These are phyloP conservation scores for Ibidorhyncha struthersii DNA, from an alignment of 2,113 vertebrate genomes.

Conservation along the genomic window DNA sequence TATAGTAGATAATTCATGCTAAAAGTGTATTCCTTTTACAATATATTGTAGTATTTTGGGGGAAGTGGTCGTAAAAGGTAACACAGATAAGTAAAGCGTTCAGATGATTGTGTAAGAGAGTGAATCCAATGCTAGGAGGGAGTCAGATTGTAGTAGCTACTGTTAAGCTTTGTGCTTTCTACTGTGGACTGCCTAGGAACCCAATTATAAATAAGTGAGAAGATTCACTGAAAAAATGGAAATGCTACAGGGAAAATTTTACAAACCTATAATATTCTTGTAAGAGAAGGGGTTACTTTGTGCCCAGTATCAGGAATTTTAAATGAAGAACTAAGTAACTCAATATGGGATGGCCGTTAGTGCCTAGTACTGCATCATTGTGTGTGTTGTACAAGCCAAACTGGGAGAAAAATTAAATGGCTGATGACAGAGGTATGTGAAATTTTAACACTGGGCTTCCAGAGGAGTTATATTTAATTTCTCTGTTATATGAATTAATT, in stretches of 20 bases:
- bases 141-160: background rate
- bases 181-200: background rate
- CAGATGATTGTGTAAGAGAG: background rate
- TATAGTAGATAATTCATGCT: background rate
- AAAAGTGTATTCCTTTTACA: background rate
- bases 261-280: background rate
- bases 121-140: background rate
- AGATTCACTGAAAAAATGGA: background rate
- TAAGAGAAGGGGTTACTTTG: background rate
- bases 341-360: background rate
- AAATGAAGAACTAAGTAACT: background rate
- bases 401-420: background rate
- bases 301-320: background rate
- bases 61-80: background rate
- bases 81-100: background rate
- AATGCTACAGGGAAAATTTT: background rate
- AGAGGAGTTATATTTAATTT: background rate
- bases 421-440: background rate
- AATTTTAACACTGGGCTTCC: background rate
- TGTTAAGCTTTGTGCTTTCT: background rate
- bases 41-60: background rate
- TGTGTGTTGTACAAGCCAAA: background rate
- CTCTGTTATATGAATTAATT: background rate
- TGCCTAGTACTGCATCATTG: background rate
- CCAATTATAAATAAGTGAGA: background rate